These are phyloP conservation scores for Stomatorhinus ivindoensis DNA, from an alignment of 2,113 vertebrate species.

Conservation along the genomic window DNA sequence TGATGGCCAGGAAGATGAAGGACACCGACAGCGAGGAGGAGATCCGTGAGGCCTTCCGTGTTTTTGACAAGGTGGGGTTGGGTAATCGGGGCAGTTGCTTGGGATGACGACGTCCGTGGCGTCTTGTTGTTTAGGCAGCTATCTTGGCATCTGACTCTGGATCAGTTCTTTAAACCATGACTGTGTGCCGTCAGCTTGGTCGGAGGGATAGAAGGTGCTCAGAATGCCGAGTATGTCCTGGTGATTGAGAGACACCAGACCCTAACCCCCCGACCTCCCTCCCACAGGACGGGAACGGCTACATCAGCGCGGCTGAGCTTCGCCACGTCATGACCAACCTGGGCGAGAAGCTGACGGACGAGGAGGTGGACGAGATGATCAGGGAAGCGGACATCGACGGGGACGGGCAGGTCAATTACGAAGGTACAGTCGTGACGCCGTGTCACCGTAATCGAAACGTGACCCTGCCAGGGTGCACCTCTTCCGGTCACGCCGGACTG, in stretches of 20 bases:
- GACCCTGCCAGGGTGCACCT: neutral
- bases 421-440: slow-evolving; percentile 57
- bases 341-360: slow-evolving; percentile 95
- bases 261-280: slow-evolving; percentile 40
- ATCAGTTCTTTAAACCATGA: neutral
- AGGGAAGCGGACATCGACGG: slow-evolving; percentile 97
- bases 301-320: slow-evolving; percentile 91
- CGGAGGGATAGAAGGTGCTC: neutral
- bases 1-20: slow-evolving; percentile 99
- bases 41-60: slow-evolving; percentile 94
- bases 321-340: slow-evolving; percentile 98
- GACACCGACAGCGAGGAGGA: slow-evolving; percentile 97
- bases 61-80: slow-evolving; percentile 89
- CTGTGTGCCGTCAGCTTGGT: neutral
- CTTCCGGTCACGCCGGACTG: neutral
- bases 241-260: neutral
- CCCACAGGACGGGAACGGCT: slow-evolving; percentile 89
- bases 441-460: neutral
- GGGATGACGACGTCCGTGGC: neutral
- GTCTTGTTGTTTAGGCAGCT: no score
- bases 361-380: slow-evolving; percentile 99
- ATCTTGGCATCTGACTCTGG: neutral
- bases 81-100: neutral
- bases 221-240: neutral
- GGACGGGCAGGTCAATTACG: slow-evolving; percentile 96